These are phyloP conservation scores for Drosophila mimetica DNA, from an alignment of 2,888 invertebrate genomes.

Conservation along the genomic window DNA sequence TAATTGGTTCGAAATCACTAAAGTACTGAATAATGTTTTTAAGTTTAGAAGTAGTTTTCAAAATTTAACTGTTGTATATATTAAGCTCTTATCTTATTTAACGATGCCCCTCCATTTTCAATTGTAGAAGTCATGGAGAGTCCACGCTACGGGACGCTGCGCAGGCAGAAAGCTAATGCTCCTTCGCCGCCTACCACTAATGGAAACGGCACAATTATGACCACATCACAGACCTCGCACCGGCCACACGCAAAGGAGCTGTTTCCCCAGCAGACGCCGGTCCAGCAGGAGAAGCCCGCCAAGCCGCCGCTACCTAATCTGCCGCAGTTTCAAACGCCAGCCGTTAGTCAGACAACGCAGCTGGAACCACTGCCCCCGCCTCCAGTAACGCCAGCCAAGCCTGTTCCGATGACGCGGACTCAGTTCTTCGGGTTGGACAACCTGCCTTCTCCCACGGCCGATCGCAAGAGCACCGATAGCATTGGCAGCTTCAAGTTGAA, in stretches of 20 bases:
- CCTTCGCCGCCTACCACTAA: conserved; percentile 79
- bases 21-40: not conserved
- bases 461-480: conserved; percentile 80
- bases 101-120: not conserved
- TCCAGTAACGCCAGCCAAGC: conserved; percentile 74
- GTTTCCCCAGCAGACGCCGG: conserved; percentile 66
- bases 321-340: conserved; percentile 61
- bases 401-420: conserved; percentile 82
- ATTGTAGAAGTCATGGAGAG: conserved; percentile 77
- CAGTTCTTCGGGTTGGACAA: conserved; percentile 81
- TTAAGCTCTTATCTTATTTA: not conserved
- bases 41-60: not conserved
- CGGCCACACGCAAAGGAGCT: conserved; percentile 78
- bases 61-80: not conserved
- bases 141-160: conserved; percentile 81
- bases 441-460: conserved; percentile 79
- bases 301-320: conserved; percentile 81
- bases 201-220: conserved; percentile 45
- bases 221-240: conserved; percentile 36
- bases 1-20: too few species aligned
- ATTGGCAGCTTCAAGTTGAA: conserved; percentile 76
- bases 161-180: conserved; percentile 78
- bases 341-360: conserved; percentile 36
- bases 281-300: conserved; percentile 69
- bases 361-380: conserved; percentile 66